phyloP scores from a whole-genome alignment of 2,113 vertebrate genomes.

The Plestiodon gilberti region DNA sequence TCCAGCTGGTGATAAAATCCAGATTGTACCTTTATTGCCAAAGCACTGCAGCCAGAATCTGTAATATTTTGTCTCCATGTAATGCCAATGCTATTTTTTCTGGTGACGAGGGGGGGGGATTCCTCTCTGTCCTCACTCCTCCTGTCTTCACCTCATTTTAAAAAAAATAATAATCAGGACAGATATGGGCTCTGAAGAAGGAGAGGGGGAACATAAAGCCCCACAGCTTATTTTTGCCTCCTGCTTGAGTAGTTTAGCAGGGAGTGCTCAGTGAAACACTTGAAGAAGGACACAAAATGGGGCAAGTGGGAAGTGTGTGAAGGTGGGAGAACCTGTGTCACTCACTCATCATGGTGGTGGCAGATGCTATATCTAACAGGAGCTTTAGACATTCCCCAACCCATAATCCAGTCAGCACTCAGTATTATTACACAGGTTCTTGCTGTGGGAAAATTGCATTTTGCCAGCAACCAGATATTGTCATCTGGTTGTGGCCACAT shows the following conservation, averaged over 20 bases:
- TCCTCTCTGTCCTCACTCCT: not conserved
- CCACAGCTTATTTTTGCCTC: not conserved
- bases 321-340: not conserved
- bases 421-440: not conserved
- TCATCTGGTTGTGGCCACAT: not conserved
- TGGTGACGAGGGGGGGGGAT: no score
- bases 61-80: not conserved
- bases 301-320: not conserved
- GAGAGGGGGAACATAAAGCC: not conserved
- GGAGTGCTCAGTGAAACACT: not conserved
- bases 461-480: not conserved
- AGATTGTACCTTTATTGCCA: not conserved
- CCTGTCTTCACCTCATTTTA: not conserved
- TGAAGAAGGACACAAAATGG: not conserved
- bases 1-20: constrained; percentile 2
- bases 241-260: not conserved
- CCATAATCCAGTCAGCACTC: not conserved
- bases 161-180: not conserved
- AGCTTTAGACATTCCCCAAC: not conserved
- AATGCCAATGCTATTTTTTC: not conserved
- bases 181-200: not conserved
- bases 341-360: not conserved
- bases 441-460: not conserved
- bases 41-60: not conserved
- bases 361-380: not conserved